Percentiles rank a stretch among this genome's conserved stretches.
Conservation (phyloP, 2,888 invertebrate genomes). For the Catocala fraxini region DNA sequence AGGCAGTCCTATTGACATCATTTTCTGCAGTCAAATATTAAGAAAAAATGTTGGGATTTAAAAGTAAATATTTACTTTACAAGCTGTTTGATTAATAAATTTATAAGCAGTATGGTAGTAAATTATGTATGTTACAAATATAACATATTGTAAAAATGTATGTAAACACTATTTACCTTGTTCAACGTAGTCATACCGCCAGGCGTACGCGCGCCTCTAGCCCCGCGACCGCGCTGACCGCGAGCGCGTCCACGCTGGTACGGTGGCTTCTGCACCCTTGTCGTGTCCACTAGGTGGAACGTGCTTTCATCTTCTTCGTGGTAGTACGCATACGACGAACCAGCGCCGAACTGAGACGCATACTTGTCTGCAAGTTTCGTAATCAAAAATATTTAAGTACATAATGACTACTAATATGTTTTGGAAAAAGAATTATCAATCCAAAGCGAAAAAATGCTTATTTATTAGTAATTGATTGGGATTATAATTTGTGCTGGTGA, state of each 20-base stretch:
- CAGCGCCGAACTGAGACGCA: constrained; percentile 96
- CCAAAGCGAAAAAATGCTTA: no score
- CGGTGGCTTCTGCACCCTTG: constrained; percentile 95
- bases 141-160: constrained; percentile 5
- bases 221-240: constrained; percentile 91
- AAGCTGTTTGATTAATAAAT: no score
- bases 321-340: constrained; percentile 99
- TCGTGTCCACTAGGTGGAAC: constrained; percentile 99
- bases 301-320: constrained; percentile 99
- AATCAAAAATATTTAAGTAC: no score
- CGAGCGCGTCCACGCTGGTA: constrained; percentile 97
- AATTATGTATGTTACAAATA: neutral
- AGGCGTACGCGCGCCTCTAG: constrained; percentile 90
- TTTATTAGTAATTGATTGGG: no score
- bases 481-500: constrained; percentile 7
- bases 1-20: no score
- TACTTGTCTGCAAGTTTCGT: constrained; percentile 91
- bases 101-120: no score
- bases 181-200: constrained; percentile 94
- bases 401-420: no score
- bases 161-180: constrained; percentile 85
- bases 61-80: no score
- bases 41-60: no score
- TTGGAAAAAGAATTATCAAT: no score
- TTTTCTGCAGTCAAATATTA: no score